Evolutionary conservation across 2,113 vertebrate genomes (phyloP).

Genomic region (Psettodes erumei): DNA sequence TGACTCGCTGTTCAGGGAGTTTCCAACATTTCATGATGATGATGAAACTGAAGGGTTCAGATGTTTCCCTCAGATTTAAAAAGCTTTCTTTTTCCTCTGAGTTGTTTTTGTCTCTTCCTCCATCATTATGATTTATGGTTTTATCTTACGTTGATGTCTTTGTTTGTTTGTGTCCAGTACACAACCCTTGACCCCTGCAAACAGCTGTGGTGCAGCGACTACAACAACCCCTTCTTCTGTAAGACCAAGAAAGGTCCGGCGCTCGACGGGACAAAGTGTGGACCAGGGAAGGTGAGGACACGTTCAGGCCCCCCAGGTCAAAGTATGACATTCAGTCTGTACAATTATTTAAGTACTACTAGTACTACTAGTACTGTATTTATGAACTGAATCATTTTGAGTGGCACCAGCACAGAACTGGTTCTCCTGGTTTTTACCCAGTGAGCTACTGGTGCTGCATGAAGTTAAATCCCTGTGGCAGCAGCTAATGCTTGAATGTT

Average conservation of each 20-base stretch:
- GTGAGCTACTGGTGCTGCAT: too few relatives aligned
- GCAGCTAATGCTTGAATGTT: too few relatives aligned
- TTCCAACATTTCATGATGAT: slow-evolving; percentile 4
- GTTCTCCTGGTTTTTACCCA: too few relatives aligned
- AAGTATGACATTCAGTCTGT: too few relatives aligned
- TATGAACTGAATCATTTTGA: too few relatives aligned
- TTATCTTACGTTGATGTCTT: not conserved
- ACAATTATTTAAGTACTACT: too few relatives aligned
- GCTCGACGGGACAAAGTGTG: slow-evolving; percentile 95
- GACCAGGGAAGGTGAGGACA: slow-evolving; percentile 88
- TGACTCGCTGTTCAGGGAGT: not conserved
- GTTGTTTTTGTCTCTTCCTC: too few relatives aligned
- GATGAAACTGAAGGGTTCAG: not conserved
- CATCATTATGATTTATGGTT: not conserved
- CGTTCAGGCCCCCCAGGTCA: not conserved
- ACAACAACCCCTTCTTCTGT: slow-evolving; percentile 95
- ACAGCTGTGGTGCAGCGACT: slow-evolving; percentile 96
- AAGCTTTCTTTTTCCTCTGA: too few relatives aligned
- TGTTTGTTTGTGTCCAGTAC: slow-evolving; percentile 86
- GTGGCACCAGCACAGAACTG: too few relatives aligned
- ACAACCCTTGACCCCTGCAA: slow-evolving; percentile 93
- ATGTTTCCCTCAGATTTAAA: not conserved
- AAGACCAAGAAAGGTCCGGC: slow-evolving; percentile 97
- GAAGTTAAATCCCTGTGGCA: too few relatives aligned
- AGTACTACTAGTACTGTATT: too few relatives aligned